Conservation (phyloP, 64 coral and sea anemone species). For the Pocillopora damicornis region DNA sequence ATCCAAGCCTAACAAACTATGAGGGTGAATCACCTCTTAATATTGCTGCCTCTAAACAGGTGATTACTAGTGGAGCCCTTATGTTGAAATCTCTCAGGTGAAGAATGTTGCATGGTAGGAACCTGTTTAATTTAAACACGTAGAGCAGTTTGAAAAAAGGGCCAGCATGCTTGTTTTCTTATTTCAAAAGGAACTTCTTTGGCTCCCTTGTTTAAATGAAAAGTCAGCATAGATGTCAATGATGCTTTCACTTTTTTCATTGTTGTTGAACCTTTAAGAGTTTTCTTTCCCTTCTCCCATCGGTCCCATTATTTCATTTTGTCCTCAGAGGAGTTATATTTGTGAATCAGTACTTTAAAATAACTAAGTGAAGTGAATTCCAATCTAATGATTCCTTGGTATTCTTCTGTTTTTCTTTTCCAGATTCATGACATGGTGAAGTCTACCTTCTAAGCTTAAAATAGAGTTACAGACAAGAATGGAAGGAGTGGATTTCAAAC, state of each 20-base stretch:
- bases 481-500: not conserved
- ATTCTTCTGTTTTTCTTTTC: not conserved
- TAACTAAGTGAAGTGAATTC: too few relatives aligned
- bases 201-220: too few relatives aligned
- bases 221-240: too few relatives aligned
- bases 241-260: too few relatives aligned
- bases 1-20: conserved; percentile 51
- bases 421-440: conserved; percentile 25
- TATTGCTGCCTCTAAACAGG: conserved; percentile 39
- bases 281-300: too few relatives aligned
- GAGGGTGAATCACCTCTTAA: conserved; percentile 68
- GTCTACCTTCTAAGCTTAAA: not conserved
- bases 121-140: not conserved
- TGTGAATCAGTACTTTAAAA: too few relatives aligned
- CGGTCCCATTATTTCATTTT: too few relatives aligned
- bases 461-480: not conserved
- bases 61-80: conserved; percentile 41
- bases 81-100: conserved; percentile 31
- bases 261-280: too few relatives aligned
- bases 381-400: not conserved
- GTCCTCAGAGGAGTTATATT: too few relatives aligned
- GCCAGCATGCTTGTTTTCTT: too few relatives aligned
- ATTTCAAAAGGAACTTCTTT: too few relatives aligned
- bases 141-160: not conserved
- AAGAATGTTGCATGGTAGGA: not conserved